Evolutionary conservation across 2,113 vertebrate species (phyloP), one percentile per base, ranked within the genome.

Genomic region (Rhineura floridana): DNA sequence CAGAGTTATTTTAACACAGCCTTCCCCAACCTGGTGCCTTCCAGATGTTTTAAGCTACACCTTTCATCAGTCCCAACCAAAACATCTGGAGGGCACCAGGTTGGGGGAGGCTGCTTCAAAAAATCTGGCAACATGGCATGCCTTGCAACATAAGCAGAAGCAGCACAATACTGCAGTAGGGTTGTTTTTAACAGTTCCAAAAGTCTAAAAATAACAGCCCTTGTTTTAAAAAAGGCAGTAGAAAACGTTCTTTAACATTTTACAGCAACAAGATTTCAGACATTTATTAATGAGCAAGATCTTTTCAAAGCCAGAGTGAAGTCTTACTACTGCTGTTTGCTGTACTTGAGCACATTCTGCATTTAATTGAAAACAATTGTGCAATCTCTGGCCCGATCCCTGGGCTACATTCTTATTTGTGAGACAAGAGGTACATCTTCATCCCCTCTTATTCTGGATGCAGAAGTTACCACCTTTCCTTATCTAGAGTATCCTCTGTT

Each of bases 91-190:
- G 55, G 21, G 55, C 55, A 59, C 55, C 55, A 59, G 55, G 55
- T 59, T 59, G 55, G 55, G 55, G 55, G 21, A 21, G 55, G 55
- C 55, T 59, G 55, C 81, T 73, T 48, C 48, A 52, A 48, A 67
- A 28, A 63, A 88, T 77, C 87, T 91, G 89, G 73, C 80, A 69
- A 13, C 46, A 25, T 12, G 69, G 70, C 75, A 78, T 83, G 86
- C 77, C 50, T 63, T 86, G 87, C 77, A 84, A 46, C 63, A 80
- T 81, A 78, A 88, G 39, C 86, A 81, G 28, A 83, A 75, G 79
- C 77, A 36, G 21, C 50, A 30, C 55, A 44, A 63, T 36, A 73
- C 44, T 5, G 1, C 11, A 52, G 63, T 21, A 0, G 30, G 30
- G 33, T 52, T 15, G 65, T 83, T 76, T 42, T 85, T 78, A 55